Evolutionary conservation across 2,797 vertebrate species (phyloP), one percentile per base, ranked within the genome.

Genomic region (Rachycentron canadum): DNA sequence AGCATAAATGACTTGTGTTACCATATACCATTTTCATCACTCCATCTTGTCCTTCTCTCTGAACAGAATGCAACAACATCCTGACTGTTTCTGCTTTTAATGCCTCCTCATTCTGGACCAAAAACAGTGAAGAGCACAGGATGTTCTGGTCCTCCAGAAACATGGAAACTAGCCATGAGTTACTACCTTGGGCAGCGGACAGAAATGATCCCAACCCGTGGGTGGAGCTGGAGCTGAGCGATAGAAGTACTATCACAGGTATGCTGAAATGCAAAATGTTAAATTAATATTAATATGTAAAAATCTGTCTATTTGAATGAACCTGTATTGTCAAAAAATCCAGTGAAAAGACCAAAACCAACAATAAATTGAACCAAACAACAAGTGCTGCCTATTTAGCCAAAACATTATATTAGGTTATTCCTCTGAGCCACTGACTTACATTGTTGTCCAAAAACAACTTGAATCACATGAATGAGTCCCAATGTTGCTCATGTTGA

Each of bases 241-340:
- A 93, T n/a, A 95, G 85, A 88, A 95, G 87, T 85, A 96, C 66
- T 0, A 17, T 97, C 82, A 96, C 96, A 89, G 96, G 97, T 97
- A 73, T 88, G 40, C 52, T 11, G 58, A 13, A 60, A 16, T 8
- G 55, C 7, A 16, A 25, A 30, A 11, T 3, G 16, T 19, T 0
- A 28, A 34, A 49, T 5, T 36, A 17, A 7, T 36, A 17, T 49
- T 16, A 59, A 9, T 36, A 26, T 53, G 19, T 36, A 12, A 32
- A 34, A 50, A 17, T 60, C 17, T 56, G 5, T 11, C 49, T 47
- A 66, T 52, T 50, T 14, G 9, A 50, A 58, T 26, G 3, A 28
- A 28, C 19, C 25, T 30, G 26, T 57, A 23, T 16, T n/a, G 5
- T 36, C 28, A 21, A 10, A 2, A n/a, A 60, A 66, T 50, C 5